Evolutionary conservation across 2,888 invertebrate genomes (phyloP).

Genomic region (Clunio marinus): DNA sequence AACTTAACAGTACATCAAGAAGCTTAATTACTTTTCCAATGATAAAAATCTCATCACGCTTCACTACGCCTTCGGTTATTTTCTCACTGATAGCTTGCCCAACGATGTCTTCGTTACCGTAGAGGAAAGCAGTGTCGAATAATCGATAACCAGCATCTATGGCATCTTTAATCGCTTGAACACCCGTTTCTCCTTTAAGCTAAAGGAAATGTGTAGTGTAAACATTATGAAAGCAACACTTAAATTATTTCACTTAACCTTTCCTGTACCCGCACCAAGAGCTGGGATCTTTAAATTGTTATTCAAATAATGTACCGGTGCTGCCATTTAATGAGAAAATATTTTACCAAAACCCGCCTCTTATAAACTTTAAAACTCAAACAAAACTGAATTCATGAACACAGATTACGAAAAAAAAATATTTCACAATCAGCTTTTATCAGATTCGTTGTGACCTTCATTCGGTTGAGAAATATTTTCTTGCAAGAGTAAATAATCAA

Average conservation of each 20-base stretch:
- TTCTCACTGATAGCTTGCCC: slow-evolving; percentile 51
- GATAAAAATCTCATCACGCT: slow-evolving; percentile 50
- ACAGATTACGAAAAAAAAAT: not conserved
- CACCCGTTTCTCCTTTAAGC: slow-evolving; percentile 40
- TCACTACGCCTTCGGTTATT: slow-evolving; percentile 50
- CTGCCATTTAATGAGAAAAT: not conserved
- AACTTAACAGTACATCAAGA: too few species aligned
- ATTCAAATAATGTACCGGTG: slow-evolving; percentile 48
- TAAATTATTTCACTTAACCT: slow-evolving; percentile 48
- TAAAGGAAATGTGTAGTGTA: not conserved
- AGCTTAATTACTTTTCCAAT: too few species aligned
- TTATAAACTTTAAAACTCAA: not conserved
- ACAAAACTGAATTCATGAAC: not conserved
- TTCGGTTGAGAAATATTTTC: too few species aligned
- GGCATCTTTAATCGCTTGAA: slow-evolving; percentile 49
- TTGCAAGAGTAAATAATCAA: too few species aligned
- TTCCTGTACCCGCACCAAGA: slow-evolving; percentile 63
- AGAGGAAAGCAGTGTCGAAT: slow-evolving; percentile 54
- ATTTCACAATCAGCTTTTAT: not conserved
- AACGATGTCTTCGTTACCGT: slow-evolving; percentile 50
- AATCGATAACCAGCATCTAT: slow-evolving; percentile 55
- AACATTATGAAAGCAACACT: too few species aligned
- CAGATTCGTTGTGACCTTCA: not conserved
- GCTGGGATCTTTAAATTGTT: slow-evolving; percentile 58
- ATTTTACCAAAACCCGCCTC: not conserved